These are phyloP conservation scores for Hipposideros larvatus DNA, from an alignment of 2,797 vertebrate species.

Conservation along the genomic window DNA sequence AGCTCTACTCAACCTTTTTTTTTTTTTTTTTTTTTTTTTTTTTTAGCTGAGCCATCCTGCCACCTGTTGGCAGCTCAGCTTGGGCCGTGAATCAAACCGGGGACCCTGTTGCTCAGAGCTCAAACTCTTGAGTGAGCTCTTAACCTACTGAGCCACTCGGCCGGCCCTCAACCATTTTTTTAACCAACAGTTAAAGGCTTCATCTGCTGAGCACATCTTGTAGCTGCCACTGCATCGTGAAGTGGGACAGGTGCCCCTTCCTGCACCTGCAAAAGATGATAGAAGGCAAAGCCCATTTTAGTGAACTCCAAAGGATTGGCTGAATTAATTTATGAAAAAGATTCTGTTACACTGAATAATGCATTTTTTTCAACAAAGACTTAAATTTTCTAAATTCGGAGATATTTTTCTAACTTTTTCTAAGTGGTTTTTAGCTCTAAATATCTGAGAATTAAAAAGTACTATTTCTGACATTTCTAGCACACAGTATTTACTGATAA, in stretches of 20 bases:
- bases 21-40: background rate
- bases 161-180: background rate
- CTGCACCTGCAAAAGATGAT: background rate
- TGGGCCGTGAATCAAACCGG: too few species aligned
- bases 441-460: slow-evolving; percentile 66
- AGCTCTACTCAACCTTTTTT: background rate
- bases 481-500: slow-evolving; percentile 35
- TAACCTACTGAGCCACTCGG: too few species aligned
- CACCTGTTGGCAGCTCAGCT: too few species aligned
- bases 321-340: background rate
- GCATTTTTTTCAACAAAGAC: slow-evolving; percentile 11
- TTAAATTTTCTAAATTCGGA: background rate
- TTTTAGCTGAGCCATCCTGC: too few species aligned
- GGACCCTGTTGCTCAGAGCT: too few species aligned
- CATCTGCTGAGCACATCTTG: background rate
- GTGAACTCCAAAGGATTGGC: background rate
- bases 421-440: slow-evolving; percentile 35
- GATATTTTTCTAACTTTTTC: slow-evolving; percentile 13
- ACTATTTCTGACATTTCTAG: slow-evolving; percentile 61
- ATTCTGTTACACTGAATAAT: background rate
- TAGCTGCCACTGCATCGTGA: background rate
- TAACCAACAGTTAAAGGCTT: background rate
- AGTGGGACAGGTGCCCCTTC: background rate
- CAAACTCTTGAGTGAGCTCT: too few species aligned
- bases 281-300: background rate